Base-by-base conservation (phyloP, 2,113 vertebrate species). In the Pygoscelis antarcticus region DNA sequence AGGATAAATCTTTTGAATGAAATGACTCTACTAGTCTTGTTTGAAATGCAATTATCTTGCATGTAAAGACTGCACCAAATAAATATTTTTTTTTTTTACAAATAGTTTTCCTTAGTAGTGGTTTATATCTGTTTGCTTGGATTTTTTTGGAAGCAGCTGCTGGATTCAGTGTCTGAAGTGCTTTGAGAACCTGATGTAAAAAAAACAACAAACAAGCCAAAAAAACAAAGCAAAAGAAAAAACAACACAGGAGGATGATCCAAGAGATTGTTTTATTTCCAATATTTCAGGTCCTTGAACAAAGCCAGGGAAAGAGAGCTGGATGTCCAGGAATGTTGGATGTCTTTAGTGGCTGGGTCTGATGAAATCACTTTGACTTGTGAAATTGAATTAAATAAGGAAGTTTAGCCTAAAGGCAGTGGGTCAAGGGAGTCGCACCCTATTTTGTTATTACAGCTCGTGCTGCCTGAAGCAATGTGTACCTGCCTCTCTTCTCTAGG, bases 1-100 rank as follows among this genome's bases (percentile, higher is more conserved):
- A 90, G 62, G 82, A 93, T 76, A 80, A 76, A 83, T 94, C 66
- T 79, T 76, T 80, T 76, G 34, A 93, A 94, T 89, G 27, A 87
- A 97, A 95, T 84, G 6, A 93, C 80, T 81, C 69, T 66, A 5
- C 46, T 96, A 87, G 81, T 83, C 44, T 87, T 79, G 36, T 84
- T 89, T 85, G 78, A 95, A 91, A 94, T 93, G 71, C 65, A 93
- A 83, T 86, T 87, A 68, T 74, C 83, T 97, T 84, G 20, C 29
- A 11, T 95, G 82, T 72, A 89, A 96, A 93, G 58, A 66, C n/a
- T 83, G 46, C 78, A 68, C 55, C 93, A 83, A 97, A 97, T 97
- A 97, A 97, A 96, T 81, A 27, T 58, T 74, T 66, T 49, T 81
- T 49, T 81, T 93, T 95, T 77, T 69, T 62, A 93, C 42, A 40